Evolutionary conservation across 2,113 vertebrate species (phyloP), one percentile per base, ranked within the genome.

Genomic region (Megaceryle torquata): DNA sequence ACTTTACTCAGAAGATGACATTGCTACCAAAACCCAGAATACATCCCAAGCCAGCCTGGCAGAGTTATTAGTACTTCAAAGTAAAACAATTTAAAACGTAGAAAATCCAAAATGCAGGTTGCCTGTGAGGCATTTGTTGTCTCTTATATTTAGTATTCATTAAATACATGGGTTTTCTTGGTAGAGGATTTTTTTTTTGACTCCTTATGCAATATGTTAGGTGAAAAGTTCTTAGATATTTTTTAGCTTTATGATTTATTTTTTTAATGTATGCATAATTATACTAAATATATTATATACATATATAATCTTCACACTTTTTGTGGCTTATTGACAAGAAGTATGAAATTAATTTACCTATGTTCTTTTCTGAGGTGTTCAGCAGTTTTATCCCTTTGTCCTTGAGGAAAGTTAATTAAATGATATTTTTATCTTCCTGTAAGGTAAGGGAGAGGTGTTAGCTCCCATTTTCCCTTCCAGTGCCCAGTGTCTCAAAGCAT

Each of bases 331-430:
- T 81, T 86, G 60, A 56, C 43, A 71, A 51, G 43, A 81, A 81
- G 20, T 3, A 78, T 91, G 1, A 84, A 68, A 68, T 82, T 82
- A 44, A 60, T 84, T 91, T 88, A 10, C 28, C 18, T 43, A 5
- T 20, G 28, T 20, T 79, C 18, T 59, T 94, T 79, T 68, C 48
- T 67, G 56, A 86, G 26, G 7, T 84, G 35, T 76, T 90, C 64
- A 93, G 64, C 54, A 67, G 29, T 83, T 89, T 82, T 64, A 5
- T 84, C 22, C 26, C 18, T 20, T 71, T 24, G 56, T 90, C 80
- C 83, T 84, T 91, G 91, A 95, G 43, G 53, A 81, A 84, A 82
- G 43, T 82, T 94, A 95, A 91, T 92, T 94, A 92, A 86, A 33
- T 92, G 51, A 50, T 81, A 88, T 86, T 97, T 82, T 89, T 88